Evolutionary conservation across 1,140 invertebrate genomes (phyloP).

Genomic region (Bactericera cockerelli): DNA sequence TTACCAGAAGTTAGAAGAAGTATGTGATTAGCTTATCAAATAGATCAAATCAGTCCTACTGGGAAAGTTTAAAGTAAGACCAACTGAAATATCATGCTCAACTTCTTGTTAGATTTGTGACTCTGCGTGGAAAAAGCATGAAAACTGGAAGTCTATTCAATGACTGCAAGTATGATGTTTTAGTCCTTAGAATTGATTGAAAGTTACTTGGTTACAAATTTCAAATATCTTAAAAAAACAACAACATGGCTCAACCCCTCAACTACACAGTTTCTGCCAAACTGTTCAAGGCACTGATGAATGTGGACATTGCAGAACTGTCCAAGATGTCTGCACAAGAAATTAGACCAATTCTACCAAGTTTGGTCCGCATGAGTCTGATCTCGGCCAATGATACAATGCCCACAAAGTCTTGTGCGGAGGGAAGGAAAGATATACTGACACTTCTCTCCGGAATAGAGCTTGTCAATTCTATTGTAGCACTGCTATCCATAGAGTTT

Average conservation of each 20-base stretch:
- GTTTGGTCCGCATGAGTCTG: conserved; percentile 81
- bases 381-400: conserved; percentile 67
- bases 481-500: conserved; percentile 85
- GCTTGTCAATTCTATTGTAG: conserved; percentile 86
- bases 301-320: conserved; percentile 54
- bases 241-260: conserved; percentile 5
- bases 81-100: too few species aligned
- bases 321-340: conserved; percentile 49
- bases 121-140: too few species aligned
- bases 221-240: too few species aligned
- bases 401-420: conserved; percentile 55
- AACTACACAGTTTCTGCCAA: conserved; percentile 35
- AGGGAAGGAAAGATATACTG: conserved; percentile 70
- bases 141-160: too few species aligned
- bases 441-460: conserved; percentile 80
- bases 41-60: too few species aligned
- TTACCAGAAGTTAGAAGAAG: too few species aligned
- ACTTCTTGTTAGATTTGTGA: too few species aligned
- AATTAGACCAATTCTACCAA: conserved; percentile 77
- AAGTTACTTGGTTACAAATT: too few species aligned
- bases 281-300: conserved; percentile 62
- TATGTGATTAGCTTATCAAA: too few species aligned
- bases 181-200: too few species aligned
- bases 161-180: too few species aligned
- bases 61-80: too few species aligned